Percentiles rank a stretch among this genome's conserved stretches.
Evolutionary conservation across 2,888 invertebrate species (phyloP).

Genomic region (Eupeodes luniger): DNA sequence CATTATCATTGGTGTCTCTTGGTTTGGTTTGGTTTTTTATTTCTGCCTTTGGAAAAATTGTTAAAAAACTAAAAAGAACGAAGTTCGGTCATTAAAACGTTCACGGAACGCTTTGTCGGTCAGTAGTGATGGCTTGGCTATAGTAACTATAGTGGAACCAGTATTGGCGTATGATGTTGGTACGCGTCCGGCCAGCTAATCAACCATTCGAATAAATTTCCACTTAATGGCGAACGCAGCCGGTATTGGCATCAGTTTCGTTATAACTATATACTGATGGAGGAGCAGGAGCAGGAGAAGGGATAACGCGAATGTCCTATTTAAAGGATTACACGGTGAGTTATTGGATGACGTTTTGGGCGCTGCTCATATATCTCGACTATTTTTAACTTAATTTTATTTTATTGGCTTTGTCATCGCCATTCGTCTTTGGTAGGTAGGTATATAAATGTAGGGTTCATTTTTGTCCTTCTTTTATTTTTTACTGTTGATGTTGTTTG

Average conservation of each 20-base stretch:
- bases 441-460: background rate
- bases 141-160: background rate
- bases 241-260: background rate
- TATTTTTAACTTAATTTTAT: conserved; percentile 84
- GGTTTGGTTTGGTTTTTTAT: background rate
- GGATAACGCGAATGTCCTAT: conserved; percentile 84
- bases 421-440: conserved; percentile 61
- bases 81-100: conserved; percentile 70
- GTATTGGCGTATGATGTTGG: background rate
- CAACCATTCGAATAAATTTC: conserved; percentile 74
- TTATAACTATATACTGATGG: background rate
- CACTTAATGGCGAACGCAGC: conserved; percentile 63
- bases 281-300: conserved; percentile 1
- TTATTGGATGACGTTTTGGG: conserved; percentile 79
- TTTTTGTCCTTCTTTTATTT: conserved; percentile 3
- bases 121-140: conserved; percentile 39
- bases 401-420: conserved; percentile 80
- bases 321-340: conserved; percentile 83
- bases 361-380: conserved; percentile 80
- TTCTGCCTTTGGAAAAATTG: conserved; percentile 45
- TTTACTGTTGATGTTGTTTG: conserved; percentile 7
- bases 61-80: conserved; percentile 57
- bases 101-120: conserved; percentile 66
- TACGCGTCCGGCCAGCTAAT: conserved; percentile 66
- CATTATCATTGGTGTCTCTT: conserved; percentile 56